Percentiles rank a stretch among this genome's conserved stretches.
Conservation (phyloP, 1,140 invertebrate species). For the Chironomus tepperi region DNA sequence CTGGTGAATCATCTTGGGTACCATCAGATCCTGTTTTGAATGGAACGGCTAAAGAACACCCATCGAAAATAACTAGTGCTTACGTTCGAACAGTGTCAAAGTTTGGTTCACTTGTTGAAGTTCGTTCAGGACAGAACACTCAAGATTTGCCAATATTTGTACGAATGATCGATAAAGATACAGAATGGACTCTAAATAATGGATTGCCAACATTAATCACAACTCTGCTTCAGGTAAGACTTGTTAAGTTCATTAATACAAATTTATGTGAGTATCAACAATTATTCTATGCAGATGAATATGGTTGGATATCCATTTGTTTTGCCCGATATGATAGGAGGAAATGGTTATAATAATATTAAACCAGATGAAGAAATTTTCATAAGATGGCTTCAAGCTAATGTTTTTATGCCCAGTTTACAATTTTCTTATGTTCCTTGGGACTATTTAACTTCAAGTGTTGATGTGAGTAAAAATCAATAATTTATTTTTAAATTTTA, state of each 20-base stretch:
- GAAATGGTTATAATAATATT: conserved; percentile 63
- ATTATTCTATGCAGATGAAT: conserved; percentile 46
- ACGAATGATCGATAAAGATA: conserved; percentile 81
- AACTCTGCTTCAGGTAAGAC: conserved; percentile 51
- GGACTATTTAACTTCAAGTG: conserved; percentile 65
- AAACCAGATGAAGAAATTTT: conserved; percentile 70
- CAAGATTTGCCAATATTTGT: conserved; percentile 75
- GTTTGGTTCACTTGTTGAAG: conserved; percentile 64
- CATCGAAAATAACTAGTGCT: conserved; percentile 50
- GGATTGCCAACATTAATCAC: conserved; percentile 72
- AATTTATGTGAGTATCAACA: too few relatives aligned
- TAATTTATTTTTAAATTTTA: conserved; percentile 21
- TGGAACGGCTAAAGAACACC: conserved; percentile 43
- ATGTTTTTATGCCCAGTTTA: conserved; percentile 75
- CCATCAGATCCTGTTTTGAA: conserved; percentile 46
- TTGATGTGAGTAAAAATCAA: background rate
- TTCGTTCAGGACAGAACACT: conserved; percentile 53
- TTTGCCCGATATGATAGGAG: conserved; percentile 87
- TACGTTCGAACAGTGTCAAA: conserved; percentile 54
- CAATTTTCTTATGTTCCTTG: conserved; percentile 85
- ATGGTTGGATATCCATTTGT: conserved; percentile 77
- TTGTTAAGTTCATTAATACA: too few relatives aligned
- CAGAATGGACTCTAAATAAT: conserved; percentile 69
- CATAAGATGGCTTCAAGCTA: conserved; percentile 81
- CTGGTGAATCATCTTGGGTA: conserved; percentile 64